phyloP scores from a whole-genome alignment of 2,888 invertebrate species.

The Hoplodrina blanda region DNA sequence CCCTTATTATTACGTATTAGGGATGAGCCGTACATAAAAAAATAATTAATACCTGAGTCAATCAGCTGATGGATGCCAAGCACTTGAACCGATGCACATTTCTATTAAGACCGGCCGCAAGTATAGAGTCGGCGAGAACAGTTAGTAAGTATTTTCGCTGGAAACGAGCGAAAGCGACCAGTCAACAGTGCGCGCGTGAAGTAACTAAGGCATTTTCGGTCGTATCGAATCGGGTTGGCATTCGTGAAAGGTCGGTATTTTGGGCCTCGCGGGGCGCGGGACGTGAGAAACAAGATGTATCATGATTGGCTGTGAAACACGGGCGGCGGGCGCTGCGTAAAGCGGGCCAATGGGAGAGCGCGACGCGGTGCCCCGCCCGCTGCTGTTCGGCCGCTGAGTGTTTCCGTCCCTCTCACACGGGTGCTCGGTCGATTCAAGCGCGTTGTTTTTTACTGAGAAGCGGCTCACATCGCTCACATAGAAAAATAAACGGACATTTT shows the following conservation, averaged over 20 bases:
- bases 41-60: slow-evolving; percentile 72
- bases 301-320: slow-evolving; percentile 77
- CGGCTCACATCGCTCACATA: slow-evolving; percentile 76
- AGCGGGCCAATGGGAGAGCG: slow-evolving; percentile 78
- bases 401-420: slow-evolving; percentile 78
- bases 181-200: slow-evolving; percentile 84
- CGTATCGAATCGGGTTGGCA: slow-evolving; percentile 89
- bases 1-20: slow-evolving; percentile 48
- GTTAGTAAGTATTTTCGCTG: slow-evolving; percentile 72
- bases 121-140: slow-evolving; percentile 56
- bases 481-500: slow-evolving; percentile 91
- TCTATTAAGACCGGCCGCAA: slow-evolving; percentile 53
- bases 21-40: slow-evolving; percentile 40
- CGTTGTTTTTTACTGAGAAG: slow-evolving; percentile 82
- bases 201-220: slow-evolving; percentile 90
- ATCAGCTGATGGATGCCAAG: slow-evolving; percentile 58
- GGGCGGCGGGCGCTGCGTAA: slow-evolving; percentile 82
- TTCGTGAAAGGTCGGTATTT: slow-evolving; percentile 89
- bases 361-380: slow-evolving; percentile 83
- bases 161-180: slow-evolving; percentile 84
- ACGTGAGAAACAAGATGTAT: slow-evolving; percentile 71
- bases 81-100: slow-evolving; percentile 55
- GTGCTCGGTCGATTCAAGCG: slow-evolving; percentile 80
- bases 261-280: slow-evolving; percentile 84
- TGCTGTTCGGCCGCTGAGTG: slow-evolving; percentile 70